Base-by-base conservation (phyloP, 2,113 vertebrate genomes). In the Microcebus lehilahytsara region DNA sequence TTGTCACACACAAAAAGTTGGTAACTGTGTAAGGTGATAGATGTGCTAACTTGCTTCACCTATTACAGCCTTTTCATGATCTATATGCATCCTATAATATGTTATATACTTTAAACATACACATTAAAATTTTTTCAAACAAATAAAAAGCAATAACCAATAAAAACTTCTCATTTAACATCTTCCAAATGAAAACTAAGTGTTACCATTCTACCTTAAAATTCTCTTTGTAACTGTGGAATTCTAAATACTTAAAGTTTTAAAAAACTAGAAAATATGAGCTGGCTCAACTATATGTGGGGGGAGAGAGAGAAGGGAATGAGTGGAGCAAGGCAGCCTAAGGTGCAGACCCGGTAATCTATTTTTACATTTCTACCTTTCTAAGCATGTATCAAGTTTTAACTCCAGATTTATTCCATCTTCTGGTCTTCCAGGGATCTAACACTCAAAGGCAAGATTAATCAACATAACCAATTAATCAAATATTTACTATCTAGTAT, bases 111-210 rank as follows among this genome's bases (percentile, higher is more conserved):
- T 74, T 72, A 87, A 40, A 40, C 17, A 78, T 40, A 74, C 11
- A 74, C 53, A 74, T 22, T 58, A 72, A 58, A 74, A 58, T 40
- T 71, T 71, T 30, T 97, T 91, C 20, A 92, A 84, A 64, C 10
- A 46, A 80, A 30, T 93, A 66, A 97, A 97, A 98, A 98, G 92
- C 93, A 78, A 34, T 53, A 81, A 91, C 6, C 71, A 46, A 83
- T 74, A 98, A 97, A 98, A 97, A 96, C 93, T 94, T 97, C 92
- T 97, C 42, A 69, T 77, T 83, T 96, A 89, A 40, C 23, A 96
- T 93, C 66, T 96, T 96, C 95, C 91, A 96, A 98, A 96, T 91
- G 85, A 97, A 98, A 97, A 95, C 78, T 89, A 97, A 95, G 83
- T 96, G 94, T 93, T 97, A 2, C 37, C 34, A 12, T 1, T 91